phyloP scores from a whole-genome alignment of 2,797 vertebrate species.

The Choloepus didactylus region DNA sequence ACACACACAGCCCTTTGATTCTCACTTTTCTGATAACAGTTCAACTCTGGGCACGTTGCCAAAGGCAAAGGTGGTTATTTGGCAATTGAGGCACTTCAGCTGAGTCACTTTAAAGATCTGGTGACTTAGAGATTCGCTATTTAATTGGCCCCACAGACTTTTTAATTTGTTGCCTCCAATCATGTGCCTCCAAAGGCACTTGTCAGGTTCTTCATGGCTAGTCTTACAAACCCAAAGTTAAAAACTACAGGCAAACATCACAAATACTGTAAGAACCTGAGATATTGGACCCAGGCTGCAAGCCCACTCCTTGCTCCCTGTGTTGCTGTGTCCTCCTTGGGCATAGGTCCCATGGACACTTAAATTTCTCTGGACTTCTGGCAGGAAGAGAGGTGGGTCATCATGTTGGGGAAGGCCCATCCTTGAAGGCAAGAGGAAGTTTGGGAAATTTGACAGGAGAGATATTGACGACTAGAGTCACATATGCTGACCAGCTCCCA shows the following conservation, averaged over 20 bases:
- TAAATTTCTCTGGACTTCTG: not conserved
- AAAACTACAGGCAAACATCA: not conserved
- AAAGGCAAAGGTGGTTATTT: conserved; percentile 8
- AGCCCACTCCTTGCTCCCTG: not conserved
- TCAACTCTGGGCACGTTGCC: not conserved
- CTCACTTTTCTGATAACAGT: not conserved
- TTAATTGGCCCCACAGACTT: not conserved
- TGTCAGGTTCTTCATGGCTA: not conserved
- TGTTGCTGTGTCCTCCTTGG: not conserved
- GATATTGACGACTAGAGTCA: not conserved
- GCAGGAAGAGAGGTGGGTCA: not conserved
- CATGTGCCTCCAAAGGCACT: not conserved
- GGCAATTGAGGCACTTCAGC: not conserved
- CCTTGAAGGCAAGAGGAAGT: not conserved
- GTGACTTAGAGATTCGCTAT: not conserved
- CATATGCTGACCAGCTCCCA: not conserved
- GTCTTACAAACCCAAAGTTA: conserved; percentile 25
- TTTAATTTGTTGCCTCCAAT: not conserved
- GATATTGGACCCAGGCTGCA: not conserved
- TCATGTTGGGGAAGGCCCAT: not conserved
- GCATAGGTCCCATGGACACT: not conserved
- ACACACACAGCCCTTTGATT: not conserved
- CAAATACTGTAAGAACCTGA: not conserved
- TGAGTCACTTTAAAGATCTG: not conserved
- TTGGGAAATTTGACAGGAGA: not conserved